phyloP scores from a whole-genome alignment of 2,797 vertebrate genomes.

The Phalloptychus januarius region DNA sequence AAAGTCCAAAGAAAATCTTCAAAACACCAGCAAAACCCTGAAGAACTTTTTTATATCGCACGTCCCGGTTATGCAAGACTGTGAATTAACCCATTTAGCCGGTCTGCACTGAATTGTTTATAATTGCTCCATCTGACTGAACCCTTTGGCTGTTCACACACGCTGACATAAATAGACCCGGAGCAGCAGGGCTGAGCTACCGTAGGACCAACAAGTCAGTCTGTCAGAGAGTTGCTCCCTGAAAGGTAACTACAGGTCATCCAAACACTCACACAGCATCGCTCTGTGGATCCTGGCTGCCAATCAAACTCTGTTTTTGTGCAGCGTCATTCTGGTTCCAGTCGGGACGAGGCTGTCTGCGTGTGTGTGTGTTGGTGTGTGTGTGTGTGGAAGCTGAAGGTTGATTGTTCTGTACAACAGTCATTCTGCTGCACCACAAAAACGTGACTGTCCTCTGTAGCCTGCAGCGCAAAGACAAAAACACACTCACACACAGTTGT shows the following conservation, averaged over 20 bases:
- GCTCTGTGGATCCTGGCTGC: conserved; percentile 45
- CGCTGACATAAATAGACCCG: conserved; percentile 27
- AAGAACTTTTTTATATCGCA: neutral
- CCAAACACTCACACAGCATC: conserved; percentile 40
- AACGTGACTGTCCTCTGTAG: conserved; percentile 79
- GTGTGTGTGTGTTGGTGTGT: neutral
- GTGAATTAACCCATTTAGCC: conserved; percentile 55
- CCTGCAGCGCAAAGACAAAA: conserved; percentile 58
- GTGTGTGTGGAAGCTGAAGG: conserved; percentile 9
- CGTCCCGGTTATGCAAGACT: conserved; percentile 28
- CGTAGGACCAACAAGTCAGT: conserved; percentile 47
- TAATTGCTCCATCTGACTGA: conserved; percentile 65
- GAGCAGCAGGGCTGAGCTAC: conserved; percentile 53
- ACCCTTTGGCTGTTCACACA: conserved; percentile 34
- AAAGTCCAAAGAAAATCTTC: neutral
- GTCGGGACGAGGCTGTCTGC: conserved; percentile 19
- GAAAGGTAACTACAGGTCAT: conserved; percentile 73
- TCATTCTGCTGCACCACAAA: conserved; percentile 76
- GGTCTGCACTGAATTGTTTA: conserved; percentile 56
- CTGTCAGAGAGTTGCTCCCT: conserved; percentile 21
- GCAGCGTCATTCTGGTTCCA: conserved; percentile 66
- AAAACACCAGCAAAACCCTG: neutral
- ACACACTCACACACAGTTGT: conserved; percentile 57
- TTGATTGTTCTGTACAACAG: conserved; percentile 48
- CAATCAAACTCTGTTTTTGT: conserved; percentile 66